phyloP scores from a whole-genome alignment of 30 jellyfish, hydroid and myxozoan genomes.

The Aurelia aurita complex sp. Pacific region DNA sequence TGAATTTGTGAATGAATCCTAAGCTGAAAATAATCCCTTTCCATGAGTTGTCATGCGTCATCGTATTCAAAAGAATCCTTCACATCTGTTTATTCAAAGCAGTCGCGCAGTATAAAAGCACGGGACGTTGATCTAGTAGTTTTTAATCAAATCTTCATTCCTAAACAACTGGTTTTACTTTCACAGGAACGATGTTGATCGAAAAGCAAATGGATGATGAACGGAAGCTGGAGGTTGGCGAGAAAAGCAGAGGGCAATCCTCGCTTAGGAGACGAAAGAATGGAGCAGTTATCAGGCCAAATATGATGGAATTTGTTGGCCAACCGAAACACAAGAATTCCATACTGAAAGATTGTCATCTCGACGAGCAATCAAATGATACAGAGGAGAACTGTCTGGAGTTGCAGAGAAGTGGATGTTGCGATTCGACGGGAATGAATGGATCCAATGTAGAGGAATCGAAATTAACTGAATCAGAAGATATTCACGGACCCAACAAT shows the following conservation, averaged over 20 bases:
- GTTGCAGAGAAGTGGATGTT: not conserved
- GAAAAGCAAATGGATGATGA: slow-evolving; percentile 25
- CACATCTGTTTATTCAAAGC: slow-evolving; percentile 4
- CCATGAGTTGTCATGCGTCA: slow-evolving; percentile 49
- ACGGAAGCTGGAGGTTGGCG: slow-evolving; percentile 2
- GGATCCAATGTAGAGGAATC: not conserved
- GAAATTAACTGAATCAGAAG: not conserved
- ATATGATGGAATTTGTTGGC: slow-evolving; percentile 60
- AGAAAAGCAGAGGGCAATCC: slow-evolving; percentile 5
- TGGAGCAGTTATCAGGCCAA: slow-evolving; percentile 67
- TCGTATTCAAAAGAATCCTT: slow-evolving; percentile 12
- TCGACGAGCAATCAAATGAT: not conserved
- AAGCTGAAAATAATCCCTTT: slow-evolving; percentile 28
- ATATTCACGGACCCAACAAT: slow-evolving; percentile 4
- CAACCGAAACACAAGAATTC: slow-evolving; percentile 53
- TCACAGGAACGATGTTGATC: slow-evolving; percentile 17
- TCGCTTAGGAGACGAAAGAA: slow-evolving; percentile 52
- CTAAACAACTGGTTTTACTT: no score
- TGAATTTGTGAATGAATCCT: not conserved
- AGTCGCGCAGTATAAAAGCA: not conserved
- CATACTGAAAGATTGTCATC: not conserved
- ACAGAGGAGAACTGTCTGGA: not conserved
- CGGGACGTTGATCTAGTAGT: not conserved
- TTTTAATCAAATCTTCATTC: no score
- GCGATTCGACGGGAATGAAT: not conserved